Percentiles rank a stretch among this genome's conserved stretches.
phyloP scores from a whole-genome alignment of 2,888 invertebrate genomes.

The Tipula helvola region DNA sequence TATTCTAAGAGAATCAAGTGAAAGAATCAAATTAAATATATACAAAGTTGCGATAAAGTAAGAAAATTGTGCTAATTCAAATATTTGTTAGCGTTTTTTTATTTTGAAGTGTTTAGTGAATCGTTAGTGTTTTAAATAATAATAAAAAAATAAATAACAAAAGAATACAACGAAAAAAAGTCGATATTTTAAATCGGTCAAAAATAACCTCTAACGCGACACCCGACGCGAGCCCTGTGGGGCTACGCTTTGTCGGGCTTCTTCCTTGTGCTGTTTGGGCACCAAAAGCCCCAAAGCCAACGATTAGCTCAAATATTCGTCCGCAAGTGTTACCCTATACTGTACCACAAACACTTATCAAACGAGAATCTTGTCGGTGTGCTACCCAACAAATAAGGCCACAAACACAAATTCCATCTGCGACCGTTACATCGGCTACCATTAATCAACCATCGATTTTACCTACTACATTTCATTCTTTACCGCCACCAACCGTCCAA shows the following conservation, averaged over 20 bases:
- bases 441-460: slow-evolving; percentile 16
- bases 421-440: slow-evolving; percentile 18
- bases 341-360: slow-evolving; percentile 10
- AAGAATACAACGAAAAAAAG: background rate
- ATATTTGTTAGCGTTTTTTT: background rate
- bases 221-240: slow-evolving; percentile 28
- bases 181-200: slow-evolving; percentile 1
- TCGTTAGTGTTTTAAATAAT: background rate
- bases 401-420: background rate
- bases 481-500: slow-evolving; percentile 18
- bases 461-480: slow-evolving; percentile 15
- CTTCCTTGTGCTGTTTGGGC: slow-evolving; percentile 29
- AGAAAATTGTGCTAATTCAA: background rate
- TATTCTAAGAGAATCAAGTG: background rate
- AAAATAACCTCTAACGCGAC: slow-evolving; percentile 27
- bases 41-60: background rate
- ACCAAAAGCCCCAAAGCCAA: slow-evolving; percentile 27
- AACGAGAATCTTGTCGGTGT: background rate
- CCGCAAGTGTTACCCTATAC: slow-evolving; percentile 25
- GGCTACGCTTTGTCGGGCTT: slow-evolving; percentile 31
- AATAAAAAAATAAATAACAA: background rate
- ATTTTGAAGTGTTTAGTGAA: background rate
- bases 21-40: background rate
- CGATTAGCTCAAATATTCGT: slow-evolving; percentile 19
- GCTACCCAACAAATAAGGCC: background rate